Base-by-base conservation (phyloP, 1,140 invertebrate species). In the Helicoverpa armigera region DNA sequence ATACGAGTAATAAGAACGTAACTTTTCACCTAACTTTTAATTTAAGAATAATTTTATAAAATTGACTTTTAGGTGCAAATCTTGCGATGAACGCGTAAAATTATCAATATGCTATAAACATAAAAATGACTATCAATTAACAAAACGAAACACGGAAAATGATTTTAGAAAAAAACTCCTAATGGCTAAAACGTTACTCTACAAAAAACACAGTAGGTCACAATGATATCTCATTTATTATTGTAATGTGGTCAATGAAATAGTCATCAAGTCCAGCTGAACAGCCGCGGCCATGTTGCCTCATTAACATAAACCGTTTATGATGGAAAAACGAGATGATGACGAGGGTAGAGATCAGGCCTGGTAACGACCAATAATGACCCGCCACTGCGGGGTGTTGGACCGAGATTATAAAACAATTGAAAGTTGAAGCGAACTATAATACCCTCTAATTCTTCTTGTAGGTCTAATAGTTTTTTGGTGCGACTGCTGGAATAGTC, bases 161-260 rank as follows among this genome's bases (percentile, higher is more conserved):
- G 5, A 43, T 9, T 35, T 35, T 43, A 43, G 5, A 43, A 43
- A 43, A 43, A 9, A 43, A 43, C 35, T 5, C 16, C 16, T 12
- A 69, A 48, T n/a, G 13, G 43, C 31, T 43, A 48, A 65, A 65
- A 65, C 16, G 48, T 60, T 29, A 29, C 58, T 12, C 0, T 23
- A 35, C 16, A 69, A 69, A 43, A 69, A 69, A 23, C 65, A 16
- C 50, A 50, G 35, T 69, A 43, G 65, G 65, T 69, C 65, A 69
- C 43, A 69, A 69, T 69, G n/a, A 50, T n/a, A 69, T 69, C 65
- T 69, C 65, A 51, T 69, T 69, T 69, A 69, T 69, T 50, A 69
- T 69, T 69, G 43, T 69, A 69, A 69, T 69, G 43, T 50, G 65
- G 11, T 18, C n/a, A 50, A 69, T 69, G n/a, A 50, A 69, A 69